A percentile compares a stretch with the other conserved stretches of the same genome.
Evolutionary conservation across 2,888 invertebrate species (phyloP).

Genomic region (Cotesia congregata): DNA sequence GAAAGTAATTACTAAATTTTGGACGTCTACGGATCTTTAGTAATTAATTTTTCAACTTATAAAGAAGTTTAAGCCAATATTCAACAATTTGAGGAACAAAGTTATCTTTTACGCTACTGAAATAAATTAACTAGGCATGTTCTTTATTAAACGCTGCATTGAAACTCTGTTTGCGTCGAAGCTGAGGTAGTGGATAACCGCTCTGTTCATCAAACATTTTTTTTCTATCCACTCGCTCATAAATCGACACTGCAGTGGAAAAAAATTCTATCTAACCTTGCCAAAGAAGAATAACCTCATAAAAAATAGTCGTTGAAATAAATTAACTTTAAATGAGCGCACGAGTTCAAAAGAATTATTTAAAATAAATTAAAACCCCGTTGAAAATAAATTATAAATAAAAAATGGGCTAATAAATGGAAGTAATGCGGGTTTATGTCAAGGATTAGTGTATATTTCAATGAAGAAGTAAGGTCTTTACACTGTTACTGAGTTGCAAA

Average conservation of each 20-base stretch:
- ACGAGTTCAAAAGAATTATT: too few species aligned
- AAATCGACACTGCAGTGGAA: too few species aligned
- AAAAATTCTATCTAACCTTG: too few species aligned
- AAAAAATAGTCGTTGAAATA: too few species aligned
- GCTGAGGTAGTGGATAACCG: background rate
- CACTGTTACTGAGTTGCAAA: background rate
- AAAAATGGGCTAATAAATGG: background rate
- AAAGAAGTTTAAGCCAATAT: background rate
- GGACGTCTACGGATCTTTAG: background rate
- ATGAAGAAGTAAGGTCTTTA: background rate
- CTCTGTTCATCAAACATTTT: background rate
- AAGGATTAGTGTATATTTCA: background rate
- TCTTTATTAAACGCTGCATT: background rate
- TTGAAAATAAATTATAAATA: background rate
- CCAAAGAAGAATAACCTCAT: too few species aligned
- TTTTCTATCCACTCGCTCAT: background rate
- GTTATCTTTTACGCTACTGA: background rate
- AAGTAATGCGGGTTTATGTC: background rate
- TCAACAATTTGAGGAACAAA: background rate
- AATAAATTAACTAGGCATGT: background rate
- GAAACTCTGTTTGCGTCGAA: background rate
- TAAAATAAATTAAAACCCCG: too few species aligned
- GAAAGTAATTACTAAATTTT: too few species aligned
- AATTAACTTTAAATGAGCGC: too few species aligned
- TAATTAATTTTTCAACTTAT: background rate